A percentile compares a stretch with the other conserved stretches of the same genome.
phyloP scores from a whole-genome alignment of 2,113 vertebrate species.

The Xiphias gladius region DNA sequence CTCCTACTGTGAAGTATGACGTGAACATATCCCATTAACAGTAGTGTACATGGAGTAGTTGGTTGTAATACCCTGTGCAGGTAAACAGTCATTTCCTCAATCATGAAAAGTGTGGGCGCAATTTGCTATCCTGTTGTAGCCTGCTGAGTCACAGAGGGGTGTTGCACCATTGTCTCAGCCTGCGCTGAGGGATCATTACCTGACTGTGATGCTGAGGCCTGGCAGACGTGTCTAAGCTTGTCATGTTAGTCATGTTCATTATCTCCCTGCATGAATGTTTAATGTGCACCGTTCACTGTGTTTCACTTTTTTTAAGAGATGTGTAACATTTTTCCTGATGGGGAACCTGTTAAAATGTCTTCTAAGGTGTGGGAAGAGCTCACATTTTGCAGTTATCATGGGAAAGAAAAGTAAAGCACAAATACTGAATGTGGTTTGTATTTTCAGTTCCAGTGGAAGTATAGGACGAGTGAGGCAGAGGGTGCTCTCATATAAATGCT shows the following conservation, averaged over 20 bases:
- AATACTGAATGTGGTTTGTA: not conserved
- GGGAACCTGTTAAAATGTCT: not conserved
- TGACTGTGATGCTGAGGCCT: slow-evolving; percentile 24
- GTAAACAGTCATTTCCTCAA: slow-evolving; percentile 32
- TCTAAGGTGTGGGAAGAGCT: not conserved
- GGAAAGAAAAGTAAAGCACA: not conserved
- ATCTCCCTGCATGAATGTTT: slow-evolving; percentile 32
- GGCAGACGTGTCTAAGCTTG: slow-evolving; percentile 38
- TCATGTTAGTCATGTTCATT: slow-evolving; percentile 45
- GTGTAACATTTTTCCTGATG: not conserved
- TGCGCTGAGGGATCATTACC: slow-evolving; percentile 43
- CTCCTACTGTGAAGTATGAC: not conserved
- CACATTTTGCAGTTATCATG: not conserved
- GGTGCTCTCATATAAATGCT: slow-evolving; percentile 20
- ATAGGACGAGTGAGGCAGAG: not conserved
- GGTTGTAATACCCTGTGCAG: slow-evolving; percentile 5
- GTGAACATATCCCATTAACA: not conserved
- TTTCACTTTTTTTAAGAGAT: not conserved
- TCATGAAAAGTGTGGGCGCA: slow-evolving; percentile 23
- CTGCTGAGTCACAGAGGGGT: slow-evolving; percentile 65
- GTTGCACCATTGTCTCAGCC: slow-evolving; percentile 50
- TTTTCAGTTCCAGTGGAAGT: not conserved
- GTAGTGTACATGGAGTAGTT: not conserved
- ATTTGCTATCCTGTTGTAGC: not conserved
- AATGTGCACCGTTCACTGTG: not conserved